Evolutionary conservation across 2,113 vertebrate genomes (phyloP), one percentile per base, ranked within the genome.

Genomic region (Platichthys stellatus): DNA sequence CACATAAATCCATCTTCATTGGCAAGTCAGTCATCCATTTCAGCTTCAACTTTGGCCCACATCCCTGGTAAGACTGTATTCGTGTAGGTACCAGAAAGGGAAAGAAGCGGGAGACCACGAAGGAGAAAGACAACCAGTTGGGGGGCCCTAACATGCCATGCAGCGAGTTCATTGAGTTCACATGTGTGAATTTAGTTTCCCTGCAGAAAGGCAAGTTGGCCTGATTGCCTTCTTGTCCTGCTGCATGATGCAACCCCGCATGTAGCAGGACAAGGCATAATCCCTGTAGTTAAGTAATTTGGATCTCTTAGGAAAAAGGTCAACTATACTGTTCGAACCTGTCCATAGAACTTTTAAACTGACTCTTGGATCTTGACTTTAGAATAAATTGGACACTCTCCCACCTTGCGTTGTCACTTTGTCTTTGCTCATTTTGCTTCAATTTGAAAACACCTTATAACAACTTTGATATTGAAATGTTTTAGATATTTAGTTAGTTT

Each of bases 41-140:
- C 83, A 83, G 64, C 72, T 74, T 92, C 84, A 90, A 86, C 90
- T 90, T 86, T 90, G 86, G 63, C 91, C 81, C 85, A 90, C 84
- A 88, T 86, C 83, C 76, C 72, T 87, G 68, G 53, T 85, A 82
- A 86, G 82, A 73, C 76, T 76, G 63, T 81, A 72, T 92, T 90
- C 56, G 76, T 83, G 68, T 92, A 81, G 88, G 72, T 87, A 71
- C 68, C 59, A 66, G 60, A 56, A 72, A 78, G 78, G 67, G 69
- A 78, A 66, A 82, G 51, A 86, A 79, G n/a, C 18, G 5, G 76
- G 62, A 77, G 83, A 84, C 74, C 73, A 45, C 35, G 45, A 14
- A 65, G 58, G 61, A 74, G 68, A 86, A 76, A 81, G 78, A 64
- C 35, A 56, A 69, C 63, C 72, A 72, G 71, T 76, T 72, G 79